Evolutionary conservation across 2,888 invertebrate genomes (phyloP), one percentile per base, ranked within the genome.

Genomic region (Spisula solida): DNA sequence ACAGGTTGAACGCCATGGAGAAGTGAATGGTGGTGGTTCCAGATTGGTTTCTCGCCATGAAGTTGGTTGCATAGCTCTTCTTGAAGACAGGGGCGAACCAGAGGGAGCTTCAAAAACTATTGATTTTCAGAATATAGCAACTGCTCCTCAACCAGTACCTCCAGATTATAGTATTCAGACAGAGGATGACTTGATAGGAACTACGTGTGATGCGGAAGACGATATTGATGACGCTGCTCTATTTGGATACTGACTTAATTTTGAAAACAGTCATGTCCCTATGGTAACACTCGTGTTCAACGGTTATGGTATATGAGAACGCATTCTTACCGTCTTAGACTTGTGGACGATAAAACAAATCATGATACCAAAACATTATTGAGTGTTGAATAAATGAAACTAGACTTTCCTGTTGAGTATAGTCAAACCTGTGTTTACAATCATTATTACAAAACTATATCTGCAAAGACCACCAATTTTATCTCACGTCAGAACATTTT

Each of bases 181-280:
- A 31, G 56, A 81, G 8, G 41, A 41, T 2, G 41, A 25, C 14
- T 29, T n/a, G 14, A 25, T 18, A 5, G 55, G 75, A 5, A 56
- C 29, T 29, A 56, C 20, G 29, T 14, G 16, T 47, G 41, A 78
- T 10, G 20, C 0, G 25, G 48, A 34, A 29, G 18, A 20, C 29
- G 84, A 75, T 75, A 51, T 84, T 84, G 48, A 75, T 75, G 84
- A 84, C 25, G 84, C 75, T n/a, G 84, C 47, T 29, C 75, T 84
- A 20, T 84, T 84, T 84, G 84, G 84, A n/a, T 56, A 56, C n/a
- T 56, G 56, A 56, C 6, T 41, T 41, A 41, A 41, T 5, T 41
- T 41, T 41, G 41, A 41, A 8, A 5, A 5, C 41, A 8, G 41
- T 41, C 8, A 41, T 41, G 41, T 8, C 8, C 41, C 41, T 41